Evolutionary conservation across 1,140 invertebrate species (phyloP), one percentile per base, ranked within the genome.

Genomic region (Dendroctonus valens): DNA sequence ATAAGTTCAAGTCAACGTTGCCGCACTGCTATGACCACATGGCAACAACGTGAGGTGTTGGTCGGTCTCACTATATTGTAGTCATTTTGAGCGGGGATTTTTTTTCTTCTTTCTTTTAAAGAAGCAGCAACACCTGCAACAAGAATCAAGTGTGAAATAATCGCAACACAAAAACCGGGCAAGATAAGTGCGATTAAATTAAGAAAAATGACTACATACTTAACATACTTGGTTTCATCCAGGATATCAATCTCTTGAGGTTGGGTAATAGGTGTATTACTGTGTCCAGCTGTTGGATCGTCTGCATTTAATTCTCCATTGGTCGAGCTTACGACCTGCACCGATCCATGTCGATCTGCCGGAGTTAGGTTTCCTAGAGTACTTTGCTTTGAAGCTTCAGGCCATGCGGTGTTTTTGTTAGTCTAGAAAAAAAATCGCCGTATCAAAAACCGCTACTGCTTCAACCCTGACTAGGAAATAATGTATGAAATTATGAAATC

Each of bases 21-120:
- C 76, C 62, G 77, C 77, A 70, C 75, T 77, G 72, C 76, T 78
- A 68, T 77, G 77, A 77, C 83, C 72, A 76, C 80, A 75, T 74
- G 76, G 76, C 66, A 79, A 70, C 69, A 79, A 70, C 48, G 75
- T 77, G 60, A 79, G 73, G 70, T 79, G 77, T 73, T 79, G 77
- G 72, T 79, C 77, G 53, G 77, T 79, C 70, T 79, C 77, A 72
- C 76, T 78, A 70, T 76, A 79, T 70, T 78, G 79, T 81, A 87
- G 89, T 91, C 89, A 91, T 87, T 91, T 91, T 79, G 87, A 86
- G 74, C 89, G 85, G 62, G 86, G 86, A 75, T 86, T 87, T 86
- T 96, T 96, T 88, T 96, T 96, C 91, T 95, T 96, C 89, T 94
- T 94, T 80, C 92, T 87, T 81, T 94, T 93, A 87, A 96, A 96